phyloP scores from a whole-genome alignment of 2,113 vertebrate genomes.

The Theropithecus gelada region DNA sequence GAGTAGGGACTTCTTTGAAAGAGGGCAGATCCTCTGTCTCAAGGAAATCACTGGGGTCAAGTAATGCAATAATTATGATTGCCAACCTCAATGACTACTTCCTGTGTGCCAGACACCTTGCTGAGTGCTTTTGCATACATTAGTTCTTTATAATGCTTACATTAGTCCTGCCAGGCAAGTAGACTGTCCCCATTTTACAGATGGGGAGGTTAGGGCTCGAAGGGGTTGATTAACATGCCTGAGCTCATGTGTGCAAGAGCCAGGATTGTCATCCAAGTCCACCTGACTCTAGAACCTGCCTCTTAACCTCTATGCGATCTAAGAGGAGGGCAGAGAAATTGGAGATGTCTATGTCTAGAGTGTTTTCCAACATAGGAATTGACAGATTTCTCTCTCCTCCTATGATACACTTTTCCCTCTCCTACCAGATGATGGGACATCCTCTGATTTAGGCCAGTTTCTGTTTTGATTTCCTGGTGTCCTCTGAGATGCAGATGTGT shows the following conservation, averaged over 20 bases:
- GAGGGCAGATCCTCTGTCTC: not conserved
- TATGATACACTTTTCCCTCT: not conserved
- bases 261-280: not conserved
- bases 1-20: conserved; percentile 25
- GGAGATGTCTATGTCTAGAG: not conserved
- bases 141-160: not conserved
- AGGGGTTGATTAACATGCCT: not conserved
- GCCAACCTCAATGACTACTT: not conserved
- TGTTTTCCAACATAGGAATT: not conserved
- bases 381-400: not conserved
- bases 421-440: not conserved
- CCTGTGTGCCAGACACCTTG: not conserved
- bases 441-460: not conserved
- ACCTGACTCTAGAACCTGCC: not conserved
- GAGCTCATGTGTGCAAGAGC: not conserved
- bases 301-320: not conserved
- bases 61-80: not conserved
- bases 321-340: not conserved
- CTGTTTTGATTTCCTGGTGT: not conserved
- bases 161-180: not conserved
- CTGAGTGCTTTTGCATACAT: not conserved
- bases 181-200: not conserved
- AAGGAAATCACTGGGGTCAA: not conserved
- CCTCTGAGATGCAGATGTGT: not conserved
- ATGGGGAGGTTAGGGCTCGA: not conserved